Evolutionary conservation across 1,140 invertebrate genomes (phyloP), one percentile per base, ranked within the genome.

Genomic region (Pristionchus pacificus): DNA sequence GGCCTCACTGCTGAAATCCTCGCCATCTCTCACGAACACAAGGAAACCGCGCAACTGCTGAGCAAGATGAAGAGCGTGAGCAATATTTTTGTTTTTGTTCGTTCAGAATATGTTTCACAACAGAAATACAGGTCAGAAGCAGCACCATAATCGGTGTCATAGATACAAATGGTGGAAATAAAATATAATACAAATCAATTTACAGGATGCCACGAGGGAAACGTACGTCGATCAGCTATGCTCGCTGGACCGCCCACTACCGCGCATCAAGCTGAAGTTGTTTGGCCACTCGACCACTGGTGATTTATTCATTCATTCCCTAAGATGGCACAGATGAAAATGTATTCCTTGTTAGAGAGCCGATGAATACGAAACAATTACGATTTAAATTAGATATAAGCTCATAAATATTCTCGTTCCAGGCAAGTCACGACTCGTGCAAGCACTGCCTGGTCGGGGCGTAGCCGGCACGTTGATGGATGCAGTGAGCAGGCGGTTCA

Each of bases 1-100:
- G 91, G 91, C 70, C 89, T 92, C 32, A 88, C 89, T 59, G 90
- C 91, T 14, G 91, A 92, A 83, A 90, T 92, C 28, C 90, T 90
- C 71, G 91, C 91, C 24, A 86, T 92, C 58, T 91, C 91, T 79
- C 88, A 91, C 78, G 91, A 91, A 57, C 88, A 90, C 82, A 88
- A 88, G 60, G 88, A 91, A 75, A 90, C 92, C 72, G 89, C 89
- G 29, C 89, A 89, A 73, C 85, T 93, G 13, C 85, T 93, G 58
- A 89, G 88, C 79, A 89, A 88, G 77, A 84, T 92, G 49, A 88
- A 88, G 85, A 89, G 88, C 82, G 89, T 90, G 84, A 86, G 87
- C 85, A 65, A 67, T 33, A 60, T 10, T 60, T 29, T 49, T 19
- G 38, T 49, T 6, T 10, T 49, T 10, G 6, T 49, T 49, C 38